Percentiles rank a stretch among this genome's conserved stretches.
phyloP scores from a whole-genome alignment of 2,797 vertebrate species.

The Miichthys miiuy region DNA sequence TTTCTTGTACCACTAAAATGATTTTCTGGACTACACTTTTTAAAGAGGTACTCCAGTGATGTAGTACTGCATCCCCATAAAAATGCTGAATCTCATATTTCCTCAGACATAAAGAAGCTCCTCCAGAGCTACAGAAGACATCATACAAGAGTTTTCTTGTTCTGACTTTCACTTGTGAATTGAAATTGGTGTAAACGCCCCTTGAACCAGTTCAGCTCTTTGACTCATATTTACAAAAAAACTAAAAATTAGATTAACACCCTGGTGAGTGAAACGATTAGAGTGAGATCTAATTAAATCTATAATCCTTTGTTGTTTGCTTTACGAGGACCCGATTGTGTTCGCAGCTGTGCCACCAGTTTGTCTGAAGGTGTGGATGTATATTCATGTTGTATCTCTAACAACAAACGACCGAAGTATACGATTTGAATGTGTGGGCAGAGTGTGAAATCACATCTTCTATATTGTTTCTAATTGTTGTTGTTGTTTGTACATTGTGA shows the following conservation, averaged over 20 bases:
- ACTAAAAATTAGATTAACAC: not conserved
- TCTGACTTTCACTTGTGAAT: not conserved
- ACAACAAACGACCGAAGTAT: not conserved
- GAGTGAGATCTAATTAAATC: not conserved
- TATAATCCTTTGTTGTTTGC: not conserved
- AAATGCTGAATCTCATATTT: slow-evolving; percentile 2
- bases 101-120: slow-evolving; percentile 12
- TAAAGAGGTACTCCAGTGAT: not conserved
- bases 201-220: not conserved
- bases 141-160: not conserved
- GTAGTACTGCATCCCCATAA: not conserved
- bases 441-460: slow-evolving; percentile 12
- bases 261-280: not conserved
- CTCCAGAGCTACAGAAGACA: not conserved
- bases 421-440: slow-evolving; percentile 7
- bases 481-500: slow-evolving; percentile 21
- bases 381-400: slow-evolving; percentile 7
- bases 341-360: not conserved
- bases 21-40: not conserved
- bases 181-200: not conserved
- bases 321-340: not conserved
- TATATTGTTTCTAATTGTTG: not conserved
- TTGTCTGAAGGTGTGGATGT: slow-evolving; percentile 16
- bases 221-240: not conserved
- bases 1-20: not conserved